Evolutionary conservation across 2,888 invertebrate genomes (phyloP), one percentile per base, ranked within the genome.

Genomic region (Lasiommata megera): DNA sequence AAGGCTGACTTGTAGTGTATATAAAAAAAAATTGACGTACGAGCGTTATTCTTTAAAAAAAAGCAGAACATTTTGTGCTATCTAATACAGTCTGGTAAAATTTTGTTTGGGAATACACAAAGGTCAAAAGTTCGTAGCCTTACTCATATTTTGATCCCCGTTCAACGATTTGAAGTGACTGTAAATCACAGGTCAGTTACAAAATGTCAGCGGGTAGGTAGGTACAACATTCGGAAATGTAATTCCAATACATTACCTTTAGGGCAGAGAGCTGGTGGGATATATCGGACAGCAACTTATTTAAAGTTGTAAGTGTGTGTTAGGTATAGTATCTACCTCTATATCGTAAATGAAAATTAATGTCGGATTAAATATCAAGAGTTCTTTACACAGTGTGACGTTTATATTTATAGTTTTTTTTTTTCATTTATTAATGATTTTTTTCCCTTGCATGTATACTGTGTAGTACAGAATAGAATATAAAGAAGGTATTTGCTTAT

Each of bases 121-220:
- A 69, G 67, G 66, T 65, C 67, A 62, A 57, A 29, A 44, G 74
- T 78, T 79, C 74, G 77, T 69, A 66, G 63, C 72, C 55, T 68
- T 69, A 71, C 68, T 66, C 68, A 70, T 74, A 67, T 75, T 76
- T 73, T 67, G 67, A 41, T 58, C 60, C 58, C 67, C 55, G 66
- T 70, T 77, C 69, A 69, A 71, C 68, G 69, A 77, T 77, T 79
- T 73, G 67, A 73, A 67, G 54, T 55, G 60, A 57, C 59, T 62
- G 47, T 62, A 63, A 65, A 76, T 72, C 66, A 69, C 56, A 57
- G 68, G 66, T 69, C 61, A 61, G 57, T 64, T 62, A 60, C 68
- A 72, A 76, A 43, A 77, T 73, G 74, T 67, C 74, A 75, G 67
- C 56, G 59, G 29, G 9, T 9, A 34, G 11, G 23, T 11, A 46